Base-by-base conservation (phyloP, 2,797 vertebrate species). In the Alectoris magna region DNA sequence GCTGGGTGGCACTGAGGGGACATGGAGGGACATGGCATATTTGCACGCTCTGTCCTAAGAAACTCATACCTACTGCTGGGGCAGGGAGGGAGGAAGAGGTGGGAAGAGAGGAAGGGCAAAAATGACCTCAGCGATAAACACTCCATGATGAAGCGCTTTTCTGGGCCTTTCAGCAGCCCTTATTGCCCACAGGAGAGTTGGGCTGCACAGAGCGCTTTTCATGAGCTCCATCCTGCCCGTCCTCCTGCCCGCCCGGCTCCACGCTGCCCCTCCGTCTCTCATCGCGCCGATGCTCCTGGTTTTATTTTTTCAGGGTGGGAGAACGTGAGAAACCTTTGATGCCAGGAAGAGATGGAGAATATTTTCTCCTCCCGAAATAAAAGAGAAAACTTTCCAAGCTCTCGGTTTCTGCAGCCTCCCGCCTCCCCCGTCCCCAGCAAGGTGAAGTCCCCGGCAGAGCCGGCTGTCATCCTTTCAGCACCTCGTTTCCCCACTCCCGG, bases 391-490 rank as follows among this genome's bases (percentile, higher is more conserved):
- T 74, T 74, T 74, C 41, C 71, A 80, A 91, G 66, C 0, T 53
- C 71, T 72, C 34, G 14, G 38, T 36, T 72, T 34, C 38, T 10
- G 13, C 21, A 24, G 16, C 9, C 7, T n/a, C 43, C 29, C 24
- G 2, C 63, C 26, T 29, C 29, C 41, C 11, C 64, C 58, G 87
- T 95, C 95, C 85, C 81, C 39, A 48, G 60, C 87, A 96, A 97
- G 96, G 96, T 96, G 96, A 97, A 94, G 84, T 96, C 48, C 51
- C 88, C 67, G 46, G 91, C 97, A 94, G 87, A 96, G 66, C 86
- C 88, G 16, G 91, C 94, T 96, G 97, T 96, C 96, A 96, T 96
- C 97, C 90, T 98, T 98, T 97, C 97, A 97, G 95, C 97, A 97
- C 94, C 95, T 97, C 96, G 59, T 97, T 97, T 96, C 87, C 83